Base-by-base conservation (phyloP, 2,797 vertebrate species). In the Sebastes kiyomatsui region DNA sequence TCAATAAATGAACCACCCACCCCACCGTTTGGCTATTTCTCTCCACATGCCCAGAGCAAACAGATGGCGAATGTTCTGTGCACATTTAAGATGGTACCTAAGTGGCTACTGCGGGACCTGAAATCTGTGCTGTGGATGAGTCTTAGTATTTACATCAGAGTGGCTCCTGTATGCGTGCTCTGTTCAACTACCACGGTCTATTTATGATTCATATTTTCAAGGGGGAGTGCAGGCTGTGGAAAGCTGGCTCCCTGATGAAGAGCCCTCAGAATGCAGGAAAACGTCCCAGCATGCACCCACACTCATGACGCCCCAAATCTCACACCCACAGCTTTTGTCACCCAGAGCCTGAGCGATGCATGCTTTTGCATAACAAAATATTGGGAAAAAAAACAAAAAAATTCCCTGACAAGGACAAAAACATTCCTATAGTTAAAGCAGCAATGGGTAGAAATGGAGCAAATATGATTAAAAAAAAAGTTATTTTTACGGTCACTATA, bases 221-320 rank as follows among this genome's bases (percentile, higher is more conserved):
- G 84, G 84, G 90, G 90, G 90, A 87, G 91, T 80, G 73, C 72
- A 77, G 83, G 81, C 91, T 81, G 85, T 82, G 83, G 86, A 89
- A 87, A 91, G 90, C 89, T 88, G 91, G 79, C 87, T 92, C 91
- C 85, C 86, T 85, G 86, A 82, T 86, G 82, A 87, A 84, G 86
- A 89, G 87, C 75, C 87, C 85, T 88, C 80, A 64, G 58, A 94
- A 91, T 70, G 86, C 87, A 94, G 89, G 90, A 93, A 93, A 91
- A 87, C 71, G 87, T 94, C 92, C 91, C 90, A 88, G 88, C 87
- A 73, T 87, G 89, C 93, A 88, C 92, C 94, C 91, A 94, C 95
- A 92, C 90, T 90, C 87, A 80, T 62, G 80, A 88, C 86, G 86
- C 87, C 92, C 92, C 72, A 80, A 86, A 88, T 86, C 85, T 85